phyloP scores from a whole-genome alignment of 2,888 invertebrate species.

The Sinohyriopsis cumingii region DNA sequence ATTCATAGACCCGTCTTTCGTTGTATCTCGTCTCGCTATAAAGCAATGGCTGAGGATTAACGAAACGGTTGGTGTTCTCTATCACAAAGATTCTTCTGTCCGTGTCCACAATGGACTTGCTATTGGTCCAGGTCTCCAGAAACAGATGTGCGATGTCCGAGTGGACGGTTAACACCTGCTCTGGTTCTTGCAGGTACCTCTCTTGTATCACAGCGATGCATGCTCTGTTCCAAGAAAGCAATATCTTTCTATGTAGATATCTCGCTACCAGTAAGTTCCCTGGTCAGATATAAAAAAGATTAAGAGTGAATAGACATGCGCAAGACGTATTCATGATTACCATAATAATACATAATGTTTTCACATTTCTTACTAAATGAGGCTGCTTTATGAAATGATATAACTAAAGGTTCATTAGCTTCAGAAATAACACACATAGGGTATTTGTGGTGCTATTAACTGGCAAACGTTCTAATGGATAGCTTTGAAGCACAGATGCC shows the following conservation, averaged over 20 bases:
- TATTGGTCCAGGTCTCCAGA: conserved; percentile 51
- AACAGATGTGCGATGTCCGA: conserved; percentile 56
- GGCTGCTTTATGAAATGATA: too few relatives aligned
- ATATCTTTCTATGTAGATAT: conserved; percentile 37
- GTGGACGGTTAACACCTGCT: conserved; percentile 42
- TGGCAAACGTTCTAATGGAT: too few relatives aligned
- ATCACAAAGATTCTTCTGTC: conserved; percentile 24
- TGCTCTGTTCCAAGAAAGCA: conserved; percentile 41
- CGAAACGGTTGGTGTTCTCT: conserved; percentile 36
- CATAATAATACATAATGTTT: too few relatives aligned
- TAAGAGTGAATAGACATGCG: neutral
- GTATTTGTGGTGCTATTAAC: too few relatives aligned
- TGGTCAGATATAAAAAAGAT: conserved; percentile 10
- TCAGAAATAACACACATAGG: too few relatives aligned
- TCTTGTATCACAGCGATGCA: conserved; percentile 36
- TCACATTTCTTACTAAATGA: too few relatives aligned
- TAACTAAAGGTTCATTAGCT: too few relatives aligned
- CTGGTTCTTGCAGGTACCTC: conserved; percentile 40
- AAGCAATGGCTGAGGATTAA: conserved; percentile 60
- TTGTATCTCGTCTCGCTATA: conserved; percentile 70
- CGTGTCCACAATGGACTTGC: conserved; percentile 42
- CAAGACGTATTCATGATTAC: too few relatives aligned
- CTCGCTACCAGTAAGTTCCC: conserved; percentile 28
- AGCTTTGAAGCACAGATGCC: too few relatives aligned
- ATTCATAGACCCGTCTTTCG: conserved; percentile 64